A percentile compares a stretch with the other conserved stretches of the same genome.
phyloP scores from a whole-genome alignment of 2,797 vertebrate genomes.

The Benthosema pterotum region DNA sequence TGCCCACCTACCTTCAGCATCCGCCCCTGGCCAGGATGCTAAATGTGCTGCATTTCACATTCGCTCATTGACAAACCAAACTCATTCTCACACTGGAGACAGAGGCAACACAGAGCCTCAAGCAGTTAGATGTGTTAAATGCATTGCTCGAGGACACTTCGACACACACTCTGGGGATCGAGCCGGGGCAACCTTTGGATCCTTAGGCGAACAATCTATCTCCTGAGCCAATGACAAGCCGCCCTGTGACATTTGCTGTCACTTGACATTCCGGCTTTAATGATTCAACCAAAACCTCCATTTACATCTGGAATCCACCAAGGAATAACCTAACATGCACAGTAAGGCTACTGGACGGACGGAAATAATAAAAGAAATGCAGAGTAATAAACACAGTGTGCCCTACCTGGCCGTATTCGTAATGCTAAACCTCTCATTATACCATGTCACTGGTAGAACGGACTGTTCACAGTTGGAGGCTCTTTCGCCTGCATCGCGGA shows the following conservation, averaged over 20 bases:
- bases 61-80: neutral
- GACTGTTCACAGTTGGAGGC: constrained; percentile 19
- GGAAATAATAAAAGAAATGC: neutral
- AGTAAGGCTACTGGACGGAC: neutral
- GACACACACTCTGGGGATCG: too few species aligned
- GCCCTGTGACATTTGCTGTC: too few species aligned
- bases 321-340: neutral
- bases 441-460: constrained; percentile 3
- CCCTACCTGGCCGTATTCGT: constrained; percentile 6
- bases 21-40: too few species aligned
- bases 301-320: neutral
- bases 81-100: neutral
- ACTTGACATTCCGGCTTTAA: neutral
- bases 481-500: constrained; percentile 17
- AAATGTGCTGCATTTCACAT: neutral
- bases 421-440: constrained; percentile 15
- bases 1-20: too few species aligned
- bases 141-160: too few species aligned
- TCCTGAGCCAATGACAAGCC: too few species aligned
- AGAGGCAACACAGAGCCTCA: too few species aligned
- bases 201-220: too few species aligned
- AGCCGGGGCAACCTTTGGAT: too few species aligned
- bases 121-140: too few species aligned
- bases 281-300: neutral
- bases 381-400: neutral